Conservation (phyloP, 64 coral and sea anemone genomes). For the Catalaphyllia jardinei region DNA sequence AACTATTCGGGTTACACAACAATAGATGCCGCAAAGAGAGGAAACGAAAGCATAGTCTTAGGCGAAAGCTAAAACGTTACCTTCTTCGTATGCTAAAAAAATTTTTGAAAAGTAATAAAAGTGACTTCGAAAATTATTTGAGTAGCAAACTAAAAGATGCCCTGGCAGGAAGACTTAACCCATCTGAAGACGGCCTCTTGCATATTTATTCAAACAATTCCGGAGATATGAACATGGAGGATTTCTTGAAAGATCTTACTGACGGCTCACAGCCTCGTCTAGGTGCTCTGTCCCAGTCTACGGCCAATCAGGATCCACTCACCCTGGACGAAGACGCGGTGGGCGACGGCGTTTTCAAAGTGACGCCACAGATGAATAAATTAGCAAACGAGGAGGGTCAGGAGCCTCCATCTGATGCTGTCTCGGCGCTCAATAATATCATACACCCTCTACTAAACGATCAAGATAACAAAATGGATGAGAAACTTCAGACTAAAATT, state of each 20-base stretch:
- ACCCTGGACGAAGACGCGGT: conserved; percentile 3
- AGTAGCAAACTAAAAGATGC: conserved; percentile 21
- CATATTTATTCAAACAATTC: conserved; percentile 41
- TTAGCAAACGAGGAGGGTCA: background rate
- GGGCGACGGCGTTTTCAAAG: background rate
- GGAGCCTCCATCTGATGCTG: conserved; percentile 1
- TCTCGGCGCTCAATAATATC: conserved; percentile 40
- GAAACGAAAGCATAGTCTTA: conserved; percentile 4
- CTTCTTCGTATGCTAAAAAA: conserved; percentile 31
- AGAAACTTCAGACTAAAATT: conserved; percentile 46
- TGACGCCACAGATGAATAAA: conserved; percentile 13
- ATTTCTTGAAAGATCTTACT: conserved; percentile 39
- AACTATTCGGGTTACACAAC: conserved; percentile 15
- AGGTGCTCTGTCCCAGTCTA: background rate
- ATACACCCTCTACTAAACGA: conserved; percentile 60
- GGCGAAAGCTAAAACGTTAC: conserved; percentile 22
- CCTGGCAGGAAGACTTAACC: conserved; percentile 5
- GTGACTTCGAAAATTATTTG: conserved; percentile 23
- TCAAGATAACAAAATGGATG: conserved; percentile 52
- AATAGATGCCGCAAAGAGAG: background rate
- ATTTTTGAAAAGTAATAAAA: conserved; percentile 39
- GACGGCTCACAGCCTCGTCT: conserved; percentile 2
- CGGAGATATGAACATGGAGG: conserved; percentile 33
- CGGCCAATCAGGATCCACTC: background rate
- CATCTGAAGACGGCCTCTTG: conserved; percentile 26